Base-by-base conservation (phyloP, 2,888 invertebrate species). In the Apocheima hispidaria region DNA sequence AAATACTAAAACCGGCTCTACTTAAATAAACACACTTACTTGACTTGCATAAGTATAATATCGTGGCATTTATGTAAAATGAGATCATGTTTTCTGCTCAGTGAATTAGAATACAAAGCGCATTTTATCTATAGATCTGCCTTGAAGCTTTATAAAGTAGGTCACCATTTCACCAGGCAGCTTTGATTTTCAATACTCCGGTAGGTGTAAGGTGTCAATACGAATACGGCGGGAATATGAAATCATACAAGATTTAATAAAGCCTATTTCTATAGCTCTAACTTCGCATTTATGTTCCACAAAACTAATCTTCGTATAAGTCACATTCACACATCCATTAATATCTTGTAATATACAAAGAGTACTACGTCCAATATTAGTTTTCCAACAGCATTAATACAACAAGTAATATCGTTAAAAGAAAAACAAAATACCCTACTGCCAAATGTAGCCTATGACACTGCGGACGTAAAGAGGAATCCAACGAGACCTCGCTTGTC, bases 21-120 rank as follows among this genome's bases (percentile, higher is more conserved):
- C 26, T 60, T 55, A 49, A 55, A 52, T 46, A 54, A 44, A 4
- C 20, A 38, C 53, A 60, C 57, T 52, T 64, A 62, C 60, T 55
- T 63, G 46, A 52, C 50, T 57, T 57, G 49, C 41, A 59, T 50
- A n/a, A n/a, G n/a, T n/a, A 58, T 40, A 51, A 58, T 64, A 54
- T 62, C 43, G 62, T 40, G 60, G 41, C 53, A 60, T 65, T 57
- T 69, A 68, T 74, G 69, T 67, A 60, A 70, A 72, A 71, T 66
- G 66, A 72, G 70, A 77, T 74, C 78, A 72, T 73, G 75, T 81
- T 81, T 81, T 75, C 79, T 73, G 81, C 72, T 81, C 75, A 75
- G 71, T 75, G 79, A 71, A 76, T 79, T 76, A 79, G 79, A 81
- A 78, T 76, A 72, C 71, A 77, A 77, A 79, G 75, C 74, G 71